These are phyloP conservation scores for Aurelia sp. DNA, from an alignment of 30 jellyfish, hydroid and myxozoan species.

Conservation along the genomic window DNA sequence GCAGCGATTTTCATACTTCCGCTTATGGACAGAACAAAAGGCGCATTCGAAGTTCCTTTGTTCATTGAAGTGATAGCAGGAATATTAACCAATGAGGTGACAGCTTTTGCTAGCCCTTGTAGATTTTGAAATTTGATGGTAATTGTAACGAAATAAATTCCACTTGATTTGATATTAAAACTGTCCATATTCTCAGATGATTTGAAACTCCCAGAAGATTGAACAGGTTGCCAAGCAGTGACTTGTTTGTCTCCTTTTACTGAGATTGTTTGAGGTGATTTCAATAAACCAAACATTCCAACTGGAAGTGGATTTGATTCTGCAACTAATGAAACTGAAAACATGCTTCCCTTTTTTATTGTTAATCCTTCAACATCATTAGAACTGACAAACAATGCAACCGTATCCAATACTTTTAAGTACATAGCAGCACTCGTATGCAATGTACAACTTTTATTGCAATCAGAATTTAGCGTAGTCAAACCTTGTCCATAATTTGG, in stretches of 20 bases:
- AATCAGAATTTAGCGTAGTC: conserved; percentile 27
- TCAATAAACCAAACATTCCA: conserved; percentile 70
- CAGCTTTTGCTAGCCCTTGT: conserved; percentile 67
- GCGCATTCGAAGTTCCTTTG: not conserved
- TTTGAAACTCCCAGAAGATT: conserved; percentile 72
- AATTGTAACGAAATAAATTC: conserved; percentile 78
- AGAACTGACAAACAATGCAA: conserved; percentile 74
- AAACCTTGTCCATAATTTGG: conserved; percentile 57
- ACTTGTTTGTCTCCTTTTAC: conserved; percentile 82
- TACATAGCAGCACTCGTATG: conserved; percentile 54
- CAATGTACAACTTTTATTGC: conserved; percentile 68
- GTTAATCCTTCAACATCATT: conserved; percentile 11
- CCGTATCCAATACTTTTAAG: conserved; percentile 48
- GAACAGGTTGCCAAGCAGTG: conserved; percentile 66
- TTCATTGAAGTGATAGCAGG: conserved; percentile 63
- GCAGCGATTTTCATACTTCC: conserved; percentile 76
- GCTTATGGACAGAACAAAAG: conserved; percentile 71
- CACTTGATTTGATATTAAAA: conserved; percentile 43
- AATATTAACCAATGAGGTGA: conserved; percentile 70
- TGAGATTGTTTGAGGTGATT: not conserved
- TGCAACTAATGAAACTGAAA: conserved; percentile 45
- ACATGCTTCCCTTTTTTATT: conserved; percentile 34
- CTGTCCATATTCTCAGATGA: conserved; percentile 57
- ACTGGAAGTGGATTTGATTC: conserved; percentile 76
- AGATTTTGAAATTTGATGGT: conserved; percentile 59